These are phyloP conservation scores for Pyrochroa serraticornis DNA, from an alignment of 2,888 invertebrate species.

Conservation along the genomic window DNA sequence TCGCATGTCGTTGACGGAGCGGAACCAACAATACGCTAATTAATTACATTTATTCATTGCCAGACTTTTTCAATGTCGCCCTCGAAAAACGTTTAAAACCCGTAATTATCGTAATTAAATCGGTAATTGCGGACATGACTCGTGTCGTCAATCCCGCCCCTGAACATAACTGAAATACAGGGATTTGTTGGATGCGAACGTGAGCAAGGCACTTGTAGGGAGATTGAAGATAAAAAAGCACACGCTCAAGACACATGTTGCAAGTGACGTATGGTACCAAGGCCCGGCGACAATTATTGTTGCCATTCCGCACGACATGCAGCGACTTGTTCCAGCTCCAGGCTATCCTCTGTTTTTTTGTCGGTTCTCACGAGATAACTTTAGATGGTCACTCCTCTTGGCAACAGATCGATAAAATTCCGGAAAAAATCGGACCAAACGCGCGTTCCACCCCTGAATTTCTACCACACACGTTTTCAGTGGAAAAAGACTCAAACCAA, in stretches of 20 bases:
- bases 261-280: constrained; percentile 8
- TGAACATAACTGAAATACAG: not conserved
- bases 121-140: constrained; percentile 9
- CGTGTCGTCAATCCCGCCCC: no score
- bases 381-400: constrained; percentile 1
- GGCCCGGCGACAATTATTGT: constrained; percentile 14
- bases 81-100: constrained; percentile 9
- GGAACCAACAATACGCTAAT: constrained; percentile 34
- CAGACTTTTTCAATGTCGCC: constrained; percentile 15
- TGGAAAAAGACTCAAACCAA: no score
- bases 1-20: constrained; percentile 32
- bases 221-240: constrained; percentile 14
- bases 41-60: constrained; percentile 34
- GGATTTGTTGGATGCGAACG: constrained; percentile 4
- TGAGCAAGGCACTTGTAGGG: constrained; percentile 2
- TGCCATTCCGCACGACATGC: constrained; percentile 4
- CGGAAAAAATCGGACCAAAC: no score
- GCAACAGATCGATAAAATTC: no score
- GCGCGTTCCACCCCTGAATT: no score
- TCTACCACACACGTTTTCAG: no score
- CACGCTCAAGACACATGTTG: constrained; percentile 21
- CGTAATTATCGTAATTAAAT: constrained; percentile 25
- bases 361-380: not conserved
- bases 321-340: constrained; percentile 18
- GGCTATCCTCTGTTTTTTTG: no score